phyloP scores from a whole-genome alignment of 2,113 vertebrate genomes.

The Scomber scombrus region DNA sequence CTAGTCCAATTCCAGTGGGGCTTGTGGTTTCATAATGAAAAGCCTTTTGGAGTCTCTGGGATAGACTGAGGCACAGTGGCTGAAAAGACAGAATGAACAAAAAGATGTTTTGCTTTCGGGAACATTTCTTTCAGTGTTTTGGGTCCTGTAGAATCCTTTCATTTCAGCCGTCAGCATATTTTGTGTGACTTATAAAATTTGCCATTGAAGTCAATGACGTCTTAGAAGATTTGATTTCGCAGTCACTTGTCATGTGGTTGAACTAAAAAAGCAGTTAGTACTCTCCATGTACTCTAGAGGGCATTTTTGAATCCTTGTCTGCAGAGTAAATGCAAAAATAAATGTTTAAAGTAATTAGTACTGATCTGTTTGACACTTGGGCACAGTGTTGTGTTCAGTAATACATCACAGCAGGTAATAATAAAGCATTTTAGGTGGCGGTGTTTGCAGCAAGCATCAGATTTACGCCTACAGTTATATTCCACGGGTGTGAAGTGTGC shows the following conservation, averaged over 20 bases:
- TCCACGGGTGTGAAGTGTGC: not conserved
- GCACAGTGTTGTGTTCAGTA: not conserved
- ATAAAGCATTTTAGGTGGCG: not conserved
- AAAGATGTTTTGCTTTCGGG: slow-evolving; percentile 49
- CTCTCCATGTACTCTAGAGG: not conserved
- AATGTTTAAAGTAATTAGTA: not conserved
- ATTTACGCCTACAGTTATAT: not conserved
- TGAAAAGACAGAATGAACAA: slow-evolving; percentile 52
- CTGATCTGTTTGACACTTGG: not conserved
- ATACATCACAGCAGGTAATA: not conserved
- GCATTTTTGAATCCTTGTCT: not conserved
- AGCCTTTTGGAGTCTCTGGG: slow-evolving; percentile 54
- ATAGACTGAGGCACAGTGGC: slow-evolving; percentile 38
- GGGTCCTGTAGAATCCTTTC: slow-evolving; percentile 31
- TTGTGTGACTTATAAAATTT: slow-evolving; percentile 18
- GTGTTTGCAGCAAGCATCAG: not conserved
- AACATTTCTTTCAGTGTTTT: slow-evolving; percentile 49
- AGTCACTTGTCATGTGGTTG: not conserved
- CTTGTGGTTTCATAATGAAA: slow-evolving; percentile 77
- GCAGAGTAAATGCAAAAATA: not conserved
- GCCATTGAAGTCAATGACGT: not conserved
- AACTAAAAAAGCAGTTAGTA: slow-evolving; percentile 7
- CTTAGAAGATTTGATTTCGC: slow-evolving; percentile 9
- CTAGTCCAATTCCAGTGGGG: slow-evolving; percentile 57
- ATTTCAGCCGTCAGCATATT: slow-evolving; percentile 24